Evolutionary conservation across 2,888 invertebrate species (phyloP).

Genomic region (Polyommatus icarus): DNA sequence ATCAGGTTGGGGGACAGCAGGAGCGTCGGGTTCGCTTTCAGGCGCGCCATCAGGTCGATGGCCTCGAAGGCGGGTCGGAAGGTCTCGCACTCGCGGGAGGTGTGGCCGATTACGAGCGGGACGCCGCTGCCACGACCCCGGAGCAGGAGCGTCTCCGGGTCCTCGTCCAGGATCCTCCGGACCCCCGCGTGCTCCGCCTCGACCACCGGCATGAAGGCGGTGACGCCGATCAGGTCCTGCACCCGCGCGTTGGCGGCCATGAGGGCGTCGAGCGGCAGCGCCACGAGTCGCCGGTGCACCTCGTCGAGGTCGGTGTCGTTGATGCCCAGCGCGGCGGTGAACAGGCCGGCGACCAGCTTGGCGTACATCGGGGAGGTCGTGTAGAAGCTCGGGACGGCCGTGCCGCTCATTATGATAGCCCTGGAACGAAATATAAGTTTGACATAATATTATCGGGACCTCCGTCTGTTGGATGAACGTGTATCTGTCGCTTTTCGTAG

Average conservation of each 20-base stretch:
- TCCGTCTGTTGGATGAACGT: background rate
- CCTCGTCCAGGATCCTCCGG: constrained; percentile 58
- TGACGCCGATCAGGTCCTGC: constrained; percentile 54
- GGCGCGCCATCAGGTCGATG: constrained; percentile 50
- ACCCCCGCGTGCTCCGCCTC: constrained; percentile 58
- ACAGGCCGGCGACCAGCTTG: constrained; percentile 47
- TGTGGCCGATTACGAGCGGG: constrained; percentile 64
- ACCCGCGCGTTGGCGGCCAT: constrained; percentile 54
- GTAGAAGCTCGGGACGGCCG: constrained; percentile 54
- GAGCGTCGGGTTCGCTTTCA: constrained; percentile 49
- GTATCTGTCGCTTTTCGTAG: background rate
- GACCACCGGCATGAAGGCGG: constrained; percentile 61
- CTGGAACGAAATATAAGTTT: constrained; percentile 51
- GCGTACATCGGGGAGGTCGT: constrained; percentile 58
- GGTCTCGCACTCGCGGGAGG: constrained; percentile 60
- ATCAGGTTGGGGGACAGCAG: constrained; percentile 50
- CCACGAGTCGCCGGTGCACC: constrained; percentile 55
- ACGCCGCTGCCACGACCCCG: constrained; percentile 57
- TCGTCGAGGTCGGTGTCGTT: constrained; percentile 55
- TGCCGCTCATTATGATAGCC: constrained; percentile 64
- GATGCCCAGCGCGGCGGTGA: constrained; percentile 69
- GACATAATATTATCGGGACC: background rate
- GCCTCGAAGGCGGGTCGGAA: constrained; percentile 56
- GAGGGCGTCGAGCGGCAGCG: constrained; percentile 55
- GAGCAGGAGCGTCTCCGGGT: constrained; percentile 57